Evolutionary conservation across 2,888 invertebrate genomes (phyloP), one percentile per base, ranked within the genome.

Genomic region (Pachymerium ferrugineum): DNA sequence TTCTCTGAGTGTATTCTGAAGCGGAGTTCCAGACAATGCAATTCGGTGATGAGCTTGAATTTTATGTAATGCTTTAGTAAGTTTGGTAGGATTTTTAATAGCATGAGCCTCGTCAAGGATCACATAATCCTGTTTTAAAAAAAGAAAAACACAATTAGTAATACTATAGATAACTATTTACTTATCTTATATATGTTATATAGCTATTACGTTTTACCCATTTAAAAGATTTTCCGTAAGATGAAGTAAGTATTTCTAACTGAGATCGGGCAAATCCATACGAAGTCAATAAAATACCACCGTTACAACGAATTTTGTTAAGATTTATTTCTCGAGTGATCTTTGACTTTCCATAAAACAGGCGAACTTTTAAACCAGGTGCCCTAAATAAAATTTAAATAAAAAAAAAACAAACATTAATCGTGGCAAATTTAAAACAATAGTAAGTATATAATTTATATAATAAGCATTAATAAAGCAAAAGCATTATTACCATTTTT

Each of bases 61-160:
- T 2, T 78, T 78, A 76, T 83, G 81, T 0, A 82, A 79, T 10
- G 77, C 77, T 77, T 83, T 84, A 1, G 82, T 80, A 16, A 82
- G 82, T 76, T 84, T 83, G 1, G 81, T 82, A 0, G 84, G 83
- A 77, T 85, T 84, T 70, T 83, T 79, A 29, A 84, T 84, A 77
- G 83, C 83, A 77, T 84, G 84, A 12, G 84, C 84, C 77, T 84
- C 84, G 78, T 84, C 84, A 68, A 84, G 79, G 5, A 84, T 80
- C 19, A 84, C 79, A 75, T 82, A 83, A 77, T 83, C 83, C 83
- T 83, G 77, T 35, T 77, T 2, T 29, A 22, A 42, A 19, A 42
- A 70, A 33, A 30, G 12, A 16, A 5, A 68, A 68, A n/a, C 14
- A 1, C 1, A 30, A 70, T 62, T 16, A 62, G n/a, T n/a, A n/a